A percentile compares a stretch with the other conserved stretches of the same genome.
These are phyloP conservation scores for Danionella dracula DNA, from an alignment of 2,797 vertebrate species.

Conservation along the genomic window DNA sequence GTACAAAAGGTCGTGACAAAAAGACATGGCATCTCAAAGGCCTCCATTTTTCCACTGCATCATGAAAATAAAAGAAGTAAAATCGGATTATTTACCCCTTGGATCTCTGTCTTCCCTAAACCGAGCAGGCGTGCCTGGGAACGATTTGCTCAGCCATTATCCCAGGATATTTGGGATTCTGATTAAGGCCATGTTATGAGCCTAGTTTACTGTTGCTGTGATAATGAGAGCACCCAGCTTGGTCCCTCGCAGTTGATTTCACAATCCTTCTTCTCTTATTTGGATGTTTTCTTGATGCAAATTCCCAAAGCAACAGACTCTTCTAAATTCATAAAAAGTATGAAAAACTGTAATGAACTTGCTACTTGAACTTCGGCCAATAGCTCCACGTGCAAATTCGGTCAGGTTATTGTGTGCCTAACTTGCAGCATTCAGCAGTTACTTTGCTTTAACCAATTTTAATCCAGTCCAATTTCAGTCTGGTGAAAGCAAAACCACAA, in stretches of 20 bases:
- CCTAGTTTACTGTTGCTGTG: slow-evolving; percentile 50
- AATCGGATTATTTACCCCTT: slow-evolving; percentile 72
- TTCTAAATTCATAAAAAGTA: too few relatives aligned
- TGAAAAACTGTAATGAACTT: too few relatives aligned
- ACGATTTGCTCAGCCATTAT: slow-evolving; percentile 74
- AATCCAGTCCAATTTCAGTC: too few relatives aligned
- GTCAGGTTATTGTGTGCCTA: too few relatives aligned
- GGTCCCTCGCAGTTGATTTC: slow-evolving; percentile 16
- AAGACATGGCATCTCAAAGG: slow-evolving; percentile 70
- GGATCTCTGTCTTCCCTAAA: slow-evolving; percentile 64
- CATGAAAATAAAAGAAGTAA: slow-evolving; percentile 68
- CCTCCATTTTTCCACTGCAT: slow-evolving; percentile 61
- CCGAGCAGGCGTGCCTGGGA: slow-evolving; percentile 67
- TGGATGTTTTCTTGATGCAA: slow-evolving; percentile 19
- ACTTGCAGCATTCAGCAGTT: too few relatives aligned
- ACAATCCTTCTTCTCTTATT: slow-evolving; percentile 30
- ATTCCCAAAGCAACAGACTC: not conserved
- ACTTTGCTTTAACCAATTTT: too few relatives aligned
- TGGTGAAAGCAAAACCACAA: too few relatives aligned
- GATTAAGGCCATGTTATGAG: slow-evolving; percentile 60
- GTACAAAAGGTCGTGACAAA: slow-evolving; percentile 71
- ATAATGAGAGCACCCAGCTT: slow-evolving; percentile 56
- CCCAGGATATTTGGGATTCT: slow-evolving; percentile 66
- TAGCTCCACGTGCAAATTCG: too few relatives aligned
- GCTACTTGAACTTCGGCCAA: too few relatives aligned